Evolutionary conservation across 2,797 vertebrate genomes (phyloP), one percentile per base, ranked within the genome.

Genomic region (Rhyacichthys aspro): DNA sequence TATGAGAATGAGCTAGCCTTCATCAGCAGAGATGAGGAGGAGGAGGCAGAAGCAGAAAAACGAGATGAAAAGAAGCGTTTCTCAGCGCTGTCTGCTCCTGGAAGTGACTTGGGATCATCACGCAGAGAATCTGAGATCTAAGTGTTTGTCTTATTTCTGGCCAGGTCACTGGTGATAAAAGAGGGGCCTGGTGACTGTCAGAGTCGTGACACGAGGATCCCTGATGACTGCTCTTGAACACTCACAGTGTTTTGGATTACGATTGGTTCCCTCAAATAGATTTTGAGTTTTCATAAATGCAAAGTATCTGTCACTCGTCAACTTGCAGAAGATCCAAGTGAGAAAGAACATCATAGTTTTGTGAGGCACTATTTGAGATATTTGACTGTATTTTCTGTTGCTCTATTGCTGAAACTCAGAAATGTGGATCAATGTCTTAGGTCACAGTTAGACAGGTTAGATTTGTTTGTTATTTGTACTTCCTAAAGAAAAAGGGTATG

Each of bases 1-100:
- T 98, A 98, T 0, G 96, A 98, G 92, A 98, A 98, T 0, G 97
- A 98, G 82, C 88, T 98, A 72, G 96, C 95, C 65, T 96, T 98
- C 86, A 94, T 94, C 82, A 94, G 94, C 86, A 93, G 91, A 0
- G 96, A 98, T 0, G 94, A 96, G 78, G 94, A 92, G 34, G 92
- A 90, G 0, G 85, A 85, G 73, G 64, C 87, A 0, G 90, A 90
- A n/a, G 88, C 85, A 37, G 85, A 89, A 0, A 82, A 79, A 82
- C 64, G 92, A 14, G 87, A 91, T 56, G 91, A 71, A 45, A 74
- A 57, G 16, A 79, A 91, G 53, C 89, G 89, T 64, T 89, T 88
- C 37, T 91, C 93, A 0, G 93, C 93, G 78, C 89, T 93, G 0
- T 87, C 86, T 1, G 79, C 86, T 0, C 65, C 91, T n/a, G 85